These are phyloP conservation scores for Drosophila arawakana DNA, from an alignment of 1,140 invertebrate genomes.

Conservation along the genomic window DNA sequence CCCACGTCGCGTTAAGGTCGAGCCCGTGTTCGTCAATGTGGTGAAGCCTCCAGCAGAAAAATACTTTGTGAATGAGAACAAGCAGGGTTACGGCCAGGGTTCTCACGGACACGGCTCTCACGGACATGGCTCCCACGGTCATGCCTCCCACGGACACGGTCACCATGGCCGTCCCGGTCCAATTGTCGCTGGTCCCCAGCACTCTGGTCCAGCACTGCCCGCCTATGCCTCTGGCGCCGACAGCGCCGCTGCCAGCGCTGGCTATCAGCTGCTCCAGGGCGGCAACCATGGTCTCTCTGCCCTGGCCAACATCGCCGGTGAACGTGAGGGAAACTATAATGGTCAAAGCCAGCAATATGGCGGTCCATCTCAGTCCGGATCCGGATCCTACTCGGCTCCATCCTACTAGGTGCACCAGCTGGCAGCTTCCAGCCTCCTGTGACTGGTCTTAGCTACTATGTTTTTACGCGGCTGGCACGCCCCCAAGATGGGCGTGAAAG, in stretches of 20 bases:
- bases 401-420: slow-evolving; percentile 53
- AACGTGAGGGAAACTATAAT: slow-evolving; percentile 60
- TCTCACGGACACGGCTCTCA: slow-evolving; percentile 29
- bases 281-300: slow-evolving; percentile 76
- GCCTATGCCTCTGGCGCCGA: slow-evolving; percentile 70
- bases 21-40: slow-evolving; percentile 83
- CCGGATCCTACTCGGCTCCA: slow-evolving; percentile 51
- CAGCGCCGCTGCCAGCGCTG: slow-evolving; percentile 70
- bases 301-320: slow-evolving; percentile 72
- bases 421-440: slow-evolving; percentile 37
- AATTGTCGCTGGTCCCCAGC: slow-evolving; percentile 51
- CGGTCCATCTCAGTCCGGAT: slow-evolving; percentile 44
- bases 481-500: slow-evolving; percentile 48
- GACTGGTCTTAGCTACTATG: slow-evolving; percentile 63
- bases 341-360: slow-evolving; percentile 54
- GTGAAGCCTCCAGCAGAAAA: slow-evolving; percentile 84
- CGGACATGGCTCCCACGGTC: slow-evolving; percentile 27
- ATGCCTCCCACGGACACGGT: slow-evolving; percentile 30
- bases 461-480: slow-evolving; percentile 59
- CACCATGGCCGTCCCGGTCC: slow-evolving; percentile 47
- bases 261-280: slow-evolving; percentile 77
- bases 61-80: slow-evolving; percentile 82
- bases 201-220: slow-evolving; percentile 58
- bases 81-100: slow-evolving; percentile 69
- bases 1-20: slow-evolving; percentile 82